phyloP scores from a whole-genome alignment of 2,888 invertebrate species.

The Pocota personata region DNA sequence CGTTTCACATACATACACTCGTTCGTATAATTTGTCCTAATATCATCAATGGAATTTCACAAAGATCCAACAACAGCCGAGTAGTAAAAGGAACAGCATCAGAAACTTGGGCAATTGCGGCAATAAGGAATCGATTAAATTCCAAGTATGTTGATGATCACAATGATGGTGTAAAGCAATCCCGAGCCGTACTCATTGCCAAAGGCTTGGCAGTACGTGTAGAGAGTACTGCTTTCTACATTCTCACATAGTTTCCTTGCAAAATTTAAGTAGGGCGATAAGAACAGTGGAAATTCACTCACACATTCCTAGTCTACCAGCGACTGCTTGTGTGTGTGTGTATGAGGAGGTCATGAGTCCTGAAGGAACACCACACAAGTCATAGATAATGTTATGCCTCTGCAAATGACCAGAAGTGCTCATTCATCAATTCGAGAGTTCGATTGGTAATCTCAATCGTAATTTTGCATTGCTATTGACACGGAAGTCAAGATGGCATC shows the following conservation, averaged over 20 bases:
- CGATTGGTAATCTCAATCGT: conserved; percentile 71
- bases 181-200: conserved; percentile 29
- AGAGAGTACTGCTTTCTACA: conserved; percentile 12
- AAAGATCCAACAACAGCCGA: conserved; percentile 34
- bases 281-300: conserved; percentile 54
- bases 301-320: conserved; percentile 1
- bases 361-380: conserved; percentile 56
- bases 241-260: conserved; percentile 17
- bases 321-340: background rate
- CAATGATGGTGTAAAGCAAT: conserved; percentile 65
- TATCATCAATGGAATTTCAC: conserved; percentile 58
- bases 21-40: conserved; percentile 28
- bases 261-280: conserved; percentile 58
- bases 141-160: conserved; percentile 62
- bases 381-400: conserved; percentile 69
- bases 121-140: conserved; percentile 72
- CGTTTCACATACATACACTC: conserved; percentile 12
- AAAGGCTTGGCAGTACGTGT: conserved; percentile 8
- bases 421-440: conserved; percentile 71
- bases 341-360: conserved; percentile 43
- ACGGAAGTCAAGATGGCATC: conserved; percentile 73
- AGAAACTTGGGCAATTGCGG: conserved; percentile 63
- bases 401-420: conserved; percentile 72
- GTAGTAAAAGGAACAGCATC: conserved; percentile 52
- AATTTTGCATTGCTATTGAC: conserved; percentile 73